Conservation (phyloP, 1,140 invertebrate species). For the Drosophila equinoxialis region DNA sequence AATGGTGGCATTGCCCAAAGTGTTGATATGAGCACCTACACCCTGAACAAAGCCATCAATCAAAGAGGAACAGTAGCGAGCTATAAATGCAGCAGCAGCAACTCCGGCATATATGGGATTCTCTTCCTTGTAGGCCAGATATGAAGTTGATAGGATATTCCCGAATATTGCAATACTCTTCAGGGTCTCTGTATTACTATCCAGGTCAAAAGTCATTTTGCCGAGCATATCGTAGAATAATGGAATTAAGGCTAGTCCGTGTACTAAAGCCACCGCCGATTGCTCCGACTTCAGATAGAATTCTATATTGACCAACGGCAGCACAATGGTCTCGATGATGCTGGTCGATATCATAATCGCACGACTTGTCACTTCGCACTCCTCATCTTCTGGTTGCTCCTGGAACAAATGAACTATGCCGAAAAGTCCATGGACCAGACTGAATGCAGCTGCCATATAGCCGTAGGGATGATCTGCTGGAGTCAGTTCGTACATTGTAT, state of each 20-base stretch:
- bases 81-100: background rate
- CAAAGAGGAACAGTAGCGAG: background rate
- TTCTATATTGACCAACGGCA: background rate
- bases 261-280: background rate
- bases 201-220: background rate
- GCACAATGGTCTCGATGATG: background rate
- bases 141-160: background rate
- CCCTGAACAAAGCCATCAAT: background rate
- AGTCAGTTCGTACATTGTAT: constrained; percentile 36
- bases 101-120: background rate
- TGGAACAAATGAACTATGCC: background rate
- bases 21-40: background rate
- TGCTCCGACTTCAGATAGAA: background rate
- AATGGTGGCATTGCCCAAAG: background rate
- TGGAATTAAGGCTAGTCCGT: background rate
- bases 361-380: background rate
- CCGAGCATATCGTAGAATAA: constrained; percentile 3
- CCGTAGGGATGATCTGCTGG: constrained; percentile 53
- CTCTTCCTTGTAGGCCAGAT: background rate
- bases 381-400: background rate
- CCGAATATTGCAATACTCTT: background rate
- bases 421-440: constrained; percentile 24
- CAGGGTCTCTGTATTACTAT: background rate
- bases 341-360: background rate
- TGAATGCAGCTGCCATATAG: constrained; percentile 55